Conservation (phyloP, 2,888 invertebrate genomes). For the Mimas tiliae region DNA sequence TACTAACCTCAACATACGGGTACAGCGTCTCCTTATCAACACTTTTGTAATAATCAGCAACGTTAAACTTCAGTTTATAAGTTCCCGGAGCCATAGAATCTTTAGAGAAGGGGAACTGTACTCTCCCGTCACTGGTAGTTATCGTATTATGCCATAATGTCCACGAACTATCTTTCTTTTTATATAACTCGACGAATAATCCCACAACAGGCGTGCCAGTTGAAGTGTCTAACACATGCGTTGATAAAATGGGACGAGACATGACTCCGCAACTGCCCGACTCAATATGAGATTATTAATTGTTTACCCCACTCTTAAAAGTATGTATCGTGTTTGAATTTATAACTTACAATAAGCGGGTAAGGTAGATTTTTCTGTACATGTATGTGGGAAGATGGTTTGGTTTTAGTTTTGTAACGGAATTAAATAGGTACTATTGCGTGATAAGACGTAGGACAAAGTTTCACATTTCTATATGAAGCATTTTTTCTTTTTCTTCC, state of each 20-base stretch:
- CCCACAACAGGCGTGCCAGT: constrained; percentile 87
- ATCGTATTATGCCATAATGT: constrained; percentile 86
- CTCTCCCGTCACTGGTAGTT: constrained; percentile 88
- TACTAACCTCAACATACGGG: constrained; percentile 89
- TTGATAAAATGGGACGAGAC: constrained; percentile 87
- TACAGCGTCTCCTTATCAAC: constrained; percentile 87
- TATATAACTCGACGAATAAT: constrained; percentile 88
- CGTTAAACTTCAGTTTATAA: constrained; percentile 91
- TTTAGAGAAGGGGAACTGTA: constrained; percentile 85
- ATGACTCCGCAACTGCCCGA: constrained; percentile 41
- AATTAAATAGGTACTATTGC: not conserved
- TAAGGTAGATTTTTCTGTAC: not conserved
- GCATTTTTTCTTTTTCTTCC: too few relatives aligned
- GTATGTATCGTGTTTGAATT: not conserved
- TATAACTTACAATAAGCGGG: not conserved
- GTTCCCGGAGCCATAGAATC: constrained; percentile 87
- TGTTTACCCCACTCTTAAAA: constrained; percentile 15
- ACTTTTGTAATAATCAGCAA: constrained; percentile 88
- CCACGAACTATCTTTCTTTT: constrained; percentile 87
- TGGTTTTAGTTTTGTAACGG: not conserved
- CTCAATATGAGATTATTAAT: constrained; percentile 12
- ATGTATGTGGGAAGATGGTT: not conserved
- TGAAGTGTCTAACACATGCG: constrained; percentile 90
- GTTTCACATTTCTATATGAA: too few relatives aligned
- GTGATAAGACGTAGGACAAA: not conserved